phyloP scores from a whole-genome alignment of 2,113 vertebrate species.

The Narcine bancroftii region DNA sequence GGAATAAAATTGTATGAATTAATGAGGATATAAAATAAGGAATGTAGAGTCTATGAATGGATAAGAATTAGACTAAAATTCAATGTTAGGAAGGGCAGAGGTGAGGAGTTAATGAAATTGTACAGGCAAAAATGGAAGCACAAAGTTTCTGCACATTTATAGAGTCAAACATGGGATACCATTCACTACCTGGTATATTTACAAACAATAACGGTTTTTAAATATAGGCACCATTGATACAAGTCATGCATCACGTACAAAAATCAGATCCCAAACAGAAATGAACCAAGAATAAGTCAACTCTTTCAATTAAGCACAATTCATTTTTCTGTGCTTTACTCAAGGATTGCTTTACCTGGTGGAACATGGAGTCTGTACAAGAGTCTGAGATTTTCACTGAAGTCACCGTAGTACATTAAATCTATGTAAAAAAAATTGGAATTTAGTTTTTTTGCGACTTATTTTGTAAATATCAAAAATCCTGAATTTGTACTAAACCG shows the following conservation, averaged over 20 bases:
- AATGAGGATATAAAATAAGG: background rate
- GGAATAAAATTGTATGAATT: background rate
- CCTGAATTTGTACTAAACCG: background rate
- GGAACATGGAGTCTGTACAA: conserved; percentile 86
- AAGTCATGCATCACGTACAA: background rate
- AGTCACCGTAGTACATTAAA: conserved; percentile 81
- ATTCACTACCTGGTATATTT: background rate
- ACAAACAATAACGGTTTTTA: background rate
- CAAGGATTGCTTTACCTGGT: conserved; percentile 63
- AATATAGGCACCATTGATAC: background rate
- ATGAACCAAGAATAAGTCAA: background rate
- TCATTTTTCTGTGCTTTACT: background rate
- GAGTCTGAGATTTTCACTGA: conserved; percentile 85
- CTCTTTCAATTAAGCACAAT: background rate
- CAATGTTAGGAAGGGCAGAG: background rate
- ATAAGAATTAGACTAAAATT: background rate
- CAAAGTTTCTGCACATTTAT: background rate
- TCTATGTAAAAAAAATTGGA: conserved; percentile 54
- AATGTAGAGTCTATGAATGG: background rate
- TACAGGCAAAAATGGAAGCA: background rate
- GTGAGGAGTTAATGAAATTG: background rate
- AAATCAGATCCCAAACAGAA: background rate
- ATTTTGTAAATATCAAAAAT: background rate
- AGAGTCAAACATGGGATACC: background rate
- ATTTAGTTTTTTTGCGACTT: conserved; percentile 1